Evolutionary conservation across 2,797 vertebrate species (phyloP).

Genomic region (Sebastes iracundus): DNA sequence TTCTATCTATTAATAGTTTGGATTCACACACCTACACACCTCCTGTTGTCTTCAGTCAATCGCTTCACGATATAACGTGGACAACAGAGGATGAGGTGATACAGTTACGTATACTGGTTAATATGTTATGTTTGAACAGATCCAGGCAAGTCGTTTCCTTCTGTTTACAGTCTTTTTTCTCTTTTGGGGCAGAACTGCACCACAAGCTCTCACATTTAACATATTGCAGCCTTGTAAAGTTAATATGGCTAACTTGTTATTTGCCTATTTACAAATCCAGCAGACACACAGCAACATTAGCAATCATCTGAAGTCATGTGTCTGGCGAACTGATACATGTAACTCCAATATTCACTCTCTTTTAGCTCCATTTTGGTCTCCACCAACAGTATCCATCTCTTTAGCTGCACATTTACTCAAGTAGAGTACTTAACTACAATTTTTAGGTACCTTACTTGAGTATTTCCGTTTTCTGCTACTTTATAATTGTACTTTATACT

Average conservation of each 20-base stretch:
- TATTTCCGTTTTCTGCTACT: too few relatives aligned
- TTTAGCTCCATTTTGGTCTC: not conserved
- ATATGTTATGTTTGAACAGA: not conserved
- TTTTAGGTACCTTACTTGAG: too few relatives aligned
- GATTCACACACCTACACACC: constrained; percentile 8
- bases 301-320: not conserved
- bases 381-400: not conserved
- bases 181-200: not conserved
- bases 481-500: too few relatives aligned
- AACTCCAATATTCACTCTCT: not conserved
- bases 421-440: not conserved
- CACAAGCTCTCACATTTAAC: not conserved
- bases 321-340: not conserved
- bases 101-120: not conserved
- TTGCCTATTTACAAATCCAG: not conserved
- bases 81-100: not conserved
- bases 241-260: not conserved
- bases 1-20: constrained; percentile 14
- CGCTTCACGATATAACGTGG: not conserved
- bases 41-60: not conserved
- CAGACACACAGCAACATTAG: not conserved
- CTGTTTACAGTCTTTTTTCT: not conserved
- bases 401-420: too few relatives aligned
- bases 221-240: not conserved
- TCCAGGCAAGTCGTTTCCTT: not conserved